Conservation (phyloP, 37 sponge, comb jelly and placozoan genomes). For the Cliona cf. orientalis region DNA sequence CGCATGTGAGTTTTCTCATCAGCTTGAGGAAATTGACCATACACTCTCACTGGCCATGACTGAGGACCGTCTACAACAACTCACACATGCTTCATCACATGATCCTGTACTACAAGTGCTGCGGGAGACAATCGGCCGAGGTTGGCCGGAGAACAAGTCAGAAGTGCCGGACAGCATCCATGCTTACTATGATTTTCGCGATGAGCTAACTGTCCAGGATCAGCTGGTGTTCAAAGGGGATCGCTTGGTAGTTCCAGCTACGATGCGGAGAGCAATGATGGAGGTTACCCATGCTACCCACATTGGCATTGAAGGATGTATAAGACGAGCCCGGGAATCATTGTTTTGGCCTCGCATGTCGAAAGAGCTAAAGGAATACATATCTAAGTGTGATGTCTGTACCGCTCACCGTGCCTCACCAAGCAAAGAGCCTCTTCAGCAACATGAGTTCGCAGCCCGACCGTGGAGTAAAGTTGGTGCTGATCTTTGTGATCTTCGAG, state of each 20-base stretch:
- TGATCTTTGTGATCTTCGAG: conserved; percentile 51
- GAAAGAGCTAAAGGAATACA: conserved; percentile 29
- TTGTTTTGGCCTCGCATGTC: conserved; percentile 59
- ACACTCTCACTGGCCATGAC: conserved; percentile 13
- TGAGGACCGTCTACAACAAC: not conserved
- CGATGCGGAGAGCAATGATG: conserved; percentile 11
- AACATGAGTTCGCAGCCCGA: conserved; percentile 32
- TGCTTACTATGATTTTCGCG: conserved; percentile 37
- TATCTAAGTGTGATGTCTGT: conserved; percentile 42
- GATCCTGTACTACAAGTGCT: conserved; percentile 35
- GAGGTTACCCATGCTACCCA: conserved; percentile 9
- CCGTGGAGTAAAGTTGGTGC: conserved; percentile 55
- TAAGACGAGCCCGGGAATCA: conserved; percentile 23
- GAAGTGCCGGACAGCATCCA: conserved; percentile 7
- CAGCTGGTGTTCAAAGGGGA: conserved; percentile 46
- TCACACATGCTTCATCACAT: conserved; percentile 8
- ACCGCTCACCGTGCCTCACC: not conserved
- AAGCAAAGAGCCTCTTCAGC: conserved; percentile 11
- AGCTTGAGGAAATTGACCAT: conserved; percentile 26
- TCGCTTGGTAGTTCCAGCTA: conserved; percentile 23
- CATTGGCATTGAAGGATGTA: conserved; percentile 34
- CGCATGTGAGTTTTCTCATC: conserved; percentile 7
- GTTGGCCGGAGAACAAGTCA: conserved; percentile 46
- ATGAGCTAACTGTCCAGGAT: conserved; percentile 45
- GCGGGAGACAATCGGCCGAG: not conserved